These are phyloP conservation scores for Dufourea novaeangliae DNA, from an alignment of 1,140 invertebrate species.

Conservation along the genomic window DNA sequence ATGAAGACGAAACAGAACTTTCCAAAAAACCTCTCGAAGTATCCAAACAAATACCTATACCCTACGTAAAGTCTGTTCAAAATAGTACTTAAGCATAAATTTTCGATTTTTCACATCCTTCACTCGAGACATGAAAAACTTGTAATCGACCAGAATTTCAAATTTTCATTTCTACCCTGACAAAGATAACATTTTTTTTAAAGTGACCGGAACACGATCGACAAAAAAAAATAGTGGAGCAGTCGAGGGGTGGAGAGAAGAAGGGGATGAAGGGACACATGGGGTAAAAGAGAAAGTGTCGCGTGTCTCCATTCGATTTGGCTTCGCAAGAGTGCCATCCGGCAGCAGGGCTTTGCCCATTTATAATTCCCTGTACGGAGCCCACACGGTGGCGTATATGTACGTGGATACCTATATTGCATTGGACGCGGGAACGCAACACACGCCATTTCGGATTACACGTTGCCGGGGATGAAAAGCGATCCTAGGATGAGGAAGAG, in stretches of 20 bases:
- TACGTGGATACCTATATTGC: slow-evolving; percentile 61
- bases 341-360: slow-evolving; percentile 63
- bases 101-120: too few species aligned
- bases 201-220: neutral
- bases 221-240: slow-evolving; percentile 18
- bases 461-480: slow-evolving; percentile 51
- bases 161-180: too few species aligned
- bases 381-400: slow-evolving; percentile 58
- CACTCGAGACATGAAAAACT: too few species aligned
- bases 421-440: slow-evolving; percentile 61
- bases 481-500: slow-evolving; percentile 34
- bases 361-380: slow-evolving; percentile 66
- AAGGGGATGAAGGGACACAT: neutral
- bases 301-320: slow-evolving; percentile 65
- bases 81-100: too few species aligned
- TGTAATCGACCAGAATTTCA: too few species aligned
- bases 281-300: slow-evolving; percentile 57
- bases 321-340: slow-evolving; percentile 59
- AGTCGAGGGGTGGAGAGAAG: slow-evolving; percentile 6
- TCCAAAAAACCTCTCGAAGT: too few species aligned
- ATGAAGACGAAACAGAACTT: too few species aligned
- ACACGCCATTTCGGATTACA: slow-evolving; percentile 64
- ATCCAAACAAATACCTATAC: too few species aligned
- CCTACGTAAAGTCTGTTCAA: too few species aligned
- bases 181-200: too few species aligned